Percentiles rank a stretch among this genome's conserved stretches.
Conservation (phyloP, 2,888 invertebrate genomes). For the Ochropleura plecta region DNA sequence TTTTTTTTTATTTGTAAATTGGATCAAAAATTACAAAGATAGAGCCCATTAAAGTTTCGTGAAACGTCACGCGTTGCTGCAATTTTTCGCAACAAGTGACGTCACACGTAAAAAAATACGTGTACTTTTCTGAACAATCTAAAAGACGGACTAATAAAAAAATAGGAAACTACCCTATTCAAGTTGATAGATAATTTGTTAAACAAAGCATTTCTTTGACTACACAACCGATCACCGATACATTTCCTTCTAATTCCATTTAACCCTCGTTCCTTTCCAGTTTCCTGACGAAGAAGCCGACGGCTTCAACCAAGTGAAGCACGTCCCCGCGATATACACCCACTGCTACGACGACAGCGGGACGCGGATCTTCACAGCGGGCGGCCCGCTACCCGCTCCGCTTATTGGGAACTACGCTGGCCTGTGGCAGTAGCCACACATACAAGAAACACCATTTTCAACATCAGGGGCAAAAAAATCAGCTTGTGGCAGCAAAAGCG, state of each 20-base stretch:
- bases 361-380: slow-evolving; percentile 97
- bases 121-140: too few species aligned
- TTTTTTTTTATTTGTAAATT: too few species aligned
- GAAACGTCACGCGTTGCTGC: too few species aligned
- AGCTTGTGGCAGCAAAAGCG: neutral
- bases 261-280: slow-evolving; percentile 79
- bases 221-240: neutral
- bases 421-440: slow-evolving; percentile 94
- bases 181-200: neutral
- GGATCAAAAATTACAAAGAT: too few species aligned
- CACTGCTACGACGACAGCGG: slow-evolving; percentile 98
- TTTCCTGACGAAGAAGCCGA: slow-evolving; percentile 96
- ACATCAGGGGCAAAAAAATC: neutral
- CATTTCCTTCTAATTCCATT: neutral
- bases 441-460: neutral
- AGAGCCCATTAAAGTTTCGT: too few species aligned
- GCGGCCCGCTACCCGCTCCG: slow-evolving; percentile 97
- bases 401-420: slow-evolving; percentile 98
- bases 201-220: neutral
- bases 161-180: too few species aligned
- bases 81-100: too few species aligned
- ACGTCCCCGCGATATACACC: slow-evolving; percentile 98
- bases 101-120: too few species aligned
- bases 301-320: slow-evolving; percentile 95
- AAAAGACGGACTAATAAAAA: too few species aligned